phyloP scores from a whole-genome alignment of 2,113 vertebrate genomes.

The Silurus glanis region DNA sequence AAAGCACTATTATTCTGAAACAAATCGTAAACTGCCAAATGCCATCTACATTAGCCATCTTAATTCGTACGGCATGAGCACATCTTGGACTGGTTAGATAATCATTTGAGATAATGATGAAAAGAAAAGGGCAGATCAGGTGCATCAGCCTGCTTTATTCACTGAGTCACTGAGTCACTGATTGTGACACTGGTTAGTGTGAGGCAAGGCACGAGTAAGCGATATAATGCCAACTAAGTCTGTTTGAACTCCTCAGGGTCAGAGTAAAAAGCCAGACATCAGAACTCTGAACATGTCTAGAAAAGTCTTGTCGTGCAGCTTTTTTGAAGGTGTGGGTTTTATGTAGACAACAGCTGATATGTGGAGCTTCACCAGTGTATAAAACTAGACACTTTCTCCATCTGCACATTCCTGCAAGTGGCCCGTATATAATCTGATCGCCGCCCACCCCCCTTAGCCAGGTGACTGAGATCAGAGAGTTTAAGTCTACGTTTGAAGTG shows the following conservation, averaged over 20 bases:
- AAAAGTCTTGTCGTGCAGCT: background rate
- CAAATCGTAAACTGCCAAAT: slow-evolving; percentile 3
- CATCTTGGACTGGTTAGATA: slow-evolving; percentile 26
- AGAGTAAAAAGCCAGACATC: slow-evolving; percentile 5
- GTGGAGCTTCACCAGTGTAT: background rate
- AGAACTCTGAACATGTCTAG: background rate
- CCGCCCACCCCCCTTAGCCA: slow-evolving; percentile 2
- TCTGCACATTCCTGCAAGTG: slow-evolving; percentile 32
- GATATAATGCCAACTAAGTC: slow-evolving; percentile 28
- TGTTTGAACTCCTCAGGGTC: slow-evolving; percentile 48
- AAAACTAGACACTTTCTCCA: background rate
- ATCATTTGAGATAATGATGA: slow-evolving; percentile 39
- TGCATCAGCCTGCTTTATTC: slow-evolving; percentile 50
- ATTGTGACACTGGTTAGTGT: slow-evolving; percentile 3
- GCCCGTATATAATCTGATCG: background rate
- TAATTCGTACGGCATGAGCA: slow-evolving; percentile 32
- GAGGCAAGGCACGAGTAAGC: background rate
- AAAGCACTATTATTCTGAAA: background rate
- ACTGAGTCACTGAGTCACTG: slow-evolving; percentile 62
- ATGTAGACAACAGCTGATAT: background rate
- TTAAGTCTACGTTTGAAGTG: slow-evolving; percentile 47
- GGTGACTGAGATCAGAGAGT: slow-evolving; percentile 50
- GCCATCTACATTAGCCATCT: slow-evolving; percentile 29
- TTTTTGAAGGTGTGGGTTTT: background rate
- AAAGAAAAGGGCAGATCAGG: slow-evolving; percentile 36